Evolutionary conservation across 2,113 vertebrate species (phyloP).

Genomic region (Cheilinus undulatus): DNA sequence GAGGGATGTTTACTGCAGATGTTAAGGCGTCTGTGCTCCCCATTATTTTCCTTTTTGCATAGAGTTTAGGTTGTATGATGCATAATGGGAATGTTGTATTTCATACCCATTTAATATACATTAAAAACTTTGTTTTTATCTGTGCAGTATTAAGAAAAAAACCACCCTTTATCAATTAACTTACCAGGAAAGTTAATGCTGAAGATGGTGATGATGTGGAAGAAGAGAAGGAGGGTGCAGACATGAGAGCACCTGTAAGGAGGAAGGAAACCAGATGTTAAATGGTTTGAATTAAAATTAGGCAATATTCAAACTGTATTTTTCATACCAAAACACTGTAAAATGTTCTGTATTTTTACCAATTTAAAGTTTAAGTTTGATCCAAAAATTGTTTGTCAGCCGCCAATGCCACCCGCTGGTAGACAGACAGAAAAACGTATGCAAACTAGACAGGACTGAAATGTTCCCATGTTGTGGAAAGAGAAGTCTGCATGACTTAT

Average conservation of each 20-base stretch:
- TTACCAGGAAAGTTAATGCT: conserved; percentile 29
- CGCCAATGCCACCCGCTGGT: conserved; percentile 70
- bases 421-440: conserved; percentile 72
- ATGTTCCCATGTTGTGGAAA: conserved; percentile 5
- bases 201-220: not conserved
- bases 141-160: not conserved
- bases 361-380: conserved; percentile 11
- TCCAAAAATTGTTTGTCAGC: conserved; percentile 19
- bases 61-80: not conserved
- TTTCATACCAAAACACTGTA: not conserved
- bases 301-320: not conserved
- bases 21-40: not conserved
- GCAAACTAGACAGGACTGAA: conserved; percentile 39
- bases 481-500: conserved; percentile 4
- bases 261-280: too few relatives aligned
- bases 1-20: not conserved
- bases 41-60: not conserved
- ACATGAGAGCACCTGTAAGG: conserved; percentile 21
- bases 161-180: not conserved
- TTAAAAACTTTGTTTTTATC: not conserved
- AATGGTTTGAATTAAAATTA: too few relatives aligned
- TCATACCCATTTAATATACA: too few relatives aligned
- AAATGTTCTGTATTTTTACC: not conserved
- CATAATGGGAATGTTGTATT: not conserved
- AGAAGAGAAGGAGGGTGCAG: not conserved